phyloP scores from a whole-genome alignment of 2,113 vertebrate genomes.

The Tilapia sparmanii region DNA sequence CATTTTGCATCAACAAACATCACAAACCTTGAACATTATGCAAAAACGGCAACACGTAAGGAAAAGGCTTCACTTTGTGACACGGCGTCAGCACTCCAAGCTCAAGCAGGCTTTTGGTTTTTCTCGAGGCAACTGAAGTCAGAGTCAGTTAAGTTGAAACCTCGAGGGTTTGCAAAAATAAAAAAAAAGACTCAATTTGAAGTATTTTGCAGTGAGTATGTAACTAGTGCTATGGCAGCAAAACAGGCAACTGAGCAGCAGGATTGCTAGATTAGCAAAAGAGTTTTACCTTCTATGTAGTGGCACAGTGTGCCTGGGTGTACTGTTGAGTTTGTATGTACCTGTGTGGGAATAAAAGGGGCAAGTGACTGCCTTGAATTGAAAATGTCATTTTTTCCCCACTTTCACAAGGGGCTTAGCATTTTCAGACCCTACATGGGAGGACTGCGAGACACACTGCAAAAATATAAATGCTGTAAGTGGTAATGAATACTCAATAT shows the following conservation, averaged over 20 bases:
- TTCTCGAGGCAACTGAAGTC: not conserved
- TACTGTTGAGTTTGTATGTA: not conserved
- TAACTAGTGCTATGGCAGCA: not conserved
- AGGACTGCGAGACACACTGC: not conserved
- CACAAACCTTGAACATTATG: not conserved
- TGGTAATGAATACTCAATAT: not conserved
- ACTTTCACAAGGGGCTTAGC: not conserved
- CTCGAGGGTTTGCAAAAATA: not conserved
- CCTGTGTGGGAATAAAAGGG: not conserved
- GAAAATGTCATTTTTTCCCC: not conserved
- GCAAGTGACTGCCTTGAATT: not conserved
- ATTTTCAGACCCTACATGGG: not conserved
- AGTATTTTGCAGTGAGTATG: not conserved
- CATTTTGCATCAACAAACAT: not conserved
- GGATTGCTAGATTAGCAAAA: not conserved
- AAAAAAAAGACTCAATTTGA: not conserved
- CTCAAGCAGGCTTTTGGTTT: not conserved
- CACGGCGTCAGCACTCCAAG: not conserved
- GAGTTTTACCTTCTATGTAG: not conserved
- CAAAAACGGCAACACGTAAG: not conserved
- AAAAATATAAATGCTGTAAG: not conserved
- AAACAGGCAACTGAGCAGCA: not conserved
- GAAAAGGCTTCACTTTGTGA: not conserved
- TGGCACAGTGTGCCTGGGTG: not conserved
- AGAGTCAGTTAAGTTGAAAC: constrained; percentile 3